A percentile compares a stretch with the other conserved stretches of the same genome.
Evolutionary conservation across 2,113 vertebrate genomes (phyloP).

Genomic region (Danionella cerebrum): DNA sequence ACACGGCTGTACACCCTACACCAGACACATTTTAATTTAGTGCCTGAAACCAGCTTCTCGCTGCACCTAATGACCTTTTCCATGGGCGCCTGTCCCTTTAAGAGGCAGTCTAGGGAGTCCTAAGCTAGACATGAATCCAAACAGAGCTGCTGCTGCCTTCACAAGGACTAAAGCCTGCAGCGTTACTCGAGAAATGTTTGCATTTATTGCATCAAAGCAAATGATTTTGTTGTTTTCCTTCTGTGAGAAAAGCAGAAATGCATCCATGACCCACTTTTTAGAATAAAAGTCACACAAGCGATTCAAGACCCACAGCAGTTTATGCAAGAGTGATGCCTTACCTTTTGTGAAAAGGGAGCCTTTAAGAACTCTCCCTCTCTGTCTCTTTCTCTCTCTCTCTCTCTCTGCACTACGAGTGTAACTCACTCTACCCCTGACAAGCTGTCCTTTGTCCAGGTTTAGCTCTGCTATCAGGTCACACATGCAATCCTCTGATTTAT

Average conservation of each 20-base stretch:
- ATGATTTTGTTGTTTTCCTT: no score
- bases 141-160: constrained; percentile 59
- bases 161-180: constrained; percentile 34
- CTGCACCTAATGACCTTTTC: constrained; percentile 38
- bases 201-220: not conserved
- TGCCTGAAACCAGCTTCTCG: constrained; percentile 42
- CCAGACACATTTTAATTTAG: not conserved
- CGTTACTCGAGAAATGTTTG: not conserved
- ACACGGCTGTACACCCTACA: not conserved
- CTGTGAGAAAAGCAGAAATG: no score
- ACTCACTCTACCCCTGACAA: constrained; percentile 22
- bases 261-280: no score
- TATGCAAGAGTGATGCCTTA: constrained; percentile 10
- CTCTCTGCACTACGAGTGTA: constrained; percentile 20
- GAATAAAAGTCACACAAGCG: not conserved
- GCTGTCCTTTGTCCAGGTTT: constrained; percentile 39
- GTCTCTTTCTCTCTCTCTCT: not conserved
- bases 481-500: constrained; percentile 15
- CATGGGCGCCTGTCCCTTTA: constrained; percentile 59
- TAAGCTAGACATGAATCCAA: constrained; percentile 50
- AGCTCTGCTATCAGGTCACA: constrained; percentile 33
- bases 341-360: constrained; percentile 10
- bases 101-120: constrained; percentile 58
- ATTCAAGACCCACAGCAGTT: not conserved
- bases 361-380: constrained; percentile 22